A percentile compares a stretch with the other conserved stretches of the same genome.
Conservation (phyloP, 2,113 vertebrate genomes). For the Balaenoptera acutorostrata region DNA sequence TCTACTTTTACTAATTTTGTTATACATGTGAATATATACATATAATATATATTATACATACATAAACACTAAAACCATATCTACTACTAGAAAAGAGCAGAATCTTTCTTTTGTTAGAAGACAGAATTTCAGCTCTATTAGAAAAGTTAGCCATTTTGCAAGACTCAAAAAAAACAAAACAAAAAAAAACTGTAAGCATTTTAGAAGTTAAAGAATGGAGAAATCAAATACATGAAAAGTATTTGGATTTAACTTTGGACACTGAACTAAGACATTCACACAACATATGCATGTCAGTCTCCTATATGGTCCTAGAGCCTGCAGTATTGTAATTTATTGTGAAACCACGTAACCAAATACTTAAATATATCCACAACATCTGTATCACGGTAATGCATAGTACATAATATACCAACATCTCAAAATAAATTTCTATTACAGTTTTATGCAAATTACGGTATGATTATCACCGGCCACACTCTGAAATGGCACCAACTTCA, state of each 20-base stretch:
- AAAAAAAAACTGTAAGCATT: neutral
- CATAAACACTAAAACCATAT: neutral
- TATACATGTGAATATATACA: neutral
- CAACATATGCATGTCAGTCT: conserved; percentile 58
- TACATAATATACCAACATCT: conserved; percentile 59
- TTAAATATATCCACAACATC: conserved; percentile 63
- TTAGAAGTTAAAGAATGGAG: conserved; percentile 8
- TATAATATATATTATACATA: neutral
- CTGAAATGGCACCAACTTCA: conserved; percentile 57
- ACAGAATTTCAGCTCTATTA: conserved; percentile 9
- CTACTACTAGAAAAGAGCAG: neutral
- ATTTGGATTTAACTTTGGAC: conserved; percentile 44
- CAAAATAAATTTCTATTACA: conserved; percentile 67
- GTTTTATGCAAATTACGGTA: conserved; percentile 53
- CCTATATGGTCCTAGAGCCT: conserved; percentile 55
- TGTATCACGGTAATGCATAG: conserved; percentile 31
- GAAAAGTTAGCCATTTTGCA: conserved; percentile 19
- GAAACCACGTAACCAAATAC: conserved; percentile 59
- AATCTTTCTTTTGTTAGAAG: conserved; percentile 1
- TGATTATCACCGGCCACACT: conserved; percentile 49
- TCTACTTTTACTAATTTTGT: neutral
- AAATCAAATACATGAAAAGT: conserved; percentile 18
- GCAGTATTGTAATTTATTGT: conserved; percentile 45
- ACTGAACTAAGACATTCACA: conserved; percentile 62
- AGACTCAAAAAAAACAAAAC: neutral